Evolutionary conservation across 1,140 invertebrate species (phyloP).

Genomic region (Drosophila setifemur): DNA sequence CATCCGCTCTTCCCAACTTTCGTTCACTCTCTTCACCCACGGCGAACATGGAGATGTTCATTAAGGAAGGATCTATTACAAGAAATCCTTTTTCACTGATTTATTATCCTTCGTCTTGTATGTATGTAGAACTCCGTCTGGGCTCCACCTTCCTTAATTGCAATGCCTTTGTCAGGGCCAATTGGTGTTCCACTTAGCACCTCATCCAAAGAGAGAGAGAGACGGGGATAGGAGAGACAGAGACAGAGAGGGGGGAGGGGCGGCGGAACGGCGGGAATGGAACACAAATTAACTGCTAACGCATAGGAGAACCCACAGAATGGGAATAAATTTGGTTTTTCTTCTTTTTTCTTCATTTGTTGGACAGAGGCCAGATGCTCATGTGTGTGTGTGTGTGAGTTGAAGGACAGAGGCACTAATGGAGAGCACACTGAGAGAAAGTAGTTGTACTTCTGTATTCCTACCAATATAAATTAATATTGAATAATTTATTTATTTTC

Average conservation of each 20-base stretch:
- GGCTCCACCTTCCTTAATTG: slow-evolving; percentile 10
- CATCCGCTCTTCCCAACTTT: background rate
- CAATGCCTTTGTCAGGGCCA: slow-evolving; percentile 46
- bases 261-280: background rate
- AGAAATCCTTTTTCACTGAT: slow-evolving; percentile 12
- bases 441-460: background rate
- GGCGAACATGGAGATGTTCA: slow-evolving; percentile 9
- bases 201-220: slow-evolving; percentile 1
- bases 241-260: background rate
- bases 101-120: slow-evolving; percentile 14
- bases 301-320: slow-evolving; percentile 40
- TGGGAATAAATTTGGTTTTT: slow-evolving; percentile 59
- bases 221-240: background rate
- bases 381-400: slow-evolving; percentile 14
- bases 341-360: slow-evolving; percentile 1
- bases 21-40: background rate
- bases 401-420: slow-evolving; percentile 52
- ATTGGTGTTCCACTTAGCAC: slow-evolving; percentile 57
- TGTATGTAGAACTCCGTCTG: too few relatives aligned
- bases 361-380: slow-evolving; percentile 4
- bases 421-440: slow-evolving; percentile 16
- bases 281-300: slow-evolving; percentile 40
- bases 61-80: slow-evolving; percentile 21
- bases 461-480: background rate
- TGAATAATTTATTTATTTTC: background rate